Conservation (phyloP, 2,113 vertebrate species). For the Saiga tatarica region DNA sequence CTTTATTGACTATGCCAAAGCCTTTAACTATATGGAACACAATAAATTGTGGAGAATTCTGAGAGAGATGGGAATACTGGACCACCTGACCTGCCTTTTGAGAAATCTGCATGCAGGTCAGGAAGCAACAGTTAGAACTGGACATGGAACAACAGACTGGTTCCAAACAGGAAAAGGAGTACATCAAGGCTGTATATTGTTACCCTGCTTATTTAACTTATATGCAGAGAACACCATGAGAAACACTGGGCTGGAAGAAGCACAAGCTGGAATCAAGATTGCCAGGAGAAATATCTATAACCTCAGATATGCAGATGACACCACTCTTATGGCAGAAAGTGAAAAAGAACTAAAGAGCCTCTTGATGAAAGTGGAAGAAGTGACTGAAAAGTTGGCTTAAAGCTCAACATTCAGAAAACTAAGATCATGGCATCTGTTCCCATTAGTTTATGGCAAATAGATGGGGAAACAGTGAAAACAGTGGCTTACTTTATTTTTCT, state of each 20-base stretch:
- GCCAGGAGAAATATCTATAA: not conserved
- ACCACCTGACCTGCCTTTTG: not conserved
- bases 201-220: not conserved
- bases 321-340: not conserved
- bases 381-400: not conserved
- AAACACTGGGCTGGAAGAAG: fast-evolving
- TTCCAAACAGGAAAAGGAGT: not conserved
- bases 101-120: not conserved
- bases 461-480: not conserved
- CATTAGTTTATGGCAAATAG: not conserved
- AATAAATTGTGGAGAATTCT: too few species aligned
- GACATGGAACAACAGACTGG: not conserved
- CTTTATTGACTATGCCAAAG: too few species aligned
- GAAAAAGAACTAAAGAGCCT: not conserved
- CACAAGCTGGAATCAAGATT: not conserved
- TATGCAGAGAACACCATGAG: not conserved
- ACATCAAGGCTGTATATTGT: fast-evolving
- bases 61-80: too few species aligned
- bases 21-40: too few species aligned
- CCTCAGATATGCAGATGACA: not conserved
- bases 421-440: not conserved
- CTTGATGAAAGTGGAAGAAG: not conserved
- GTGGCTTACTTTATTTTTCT: not conserved
- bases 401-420: not conserved
- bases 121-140: not conserved